Percentiles rank a stretch among this genome's conserved stretches.
phyloP scores from a whole-genome alignment of 2,113 vertebrate genomes.

The Carollia perspicillata region DNA sequence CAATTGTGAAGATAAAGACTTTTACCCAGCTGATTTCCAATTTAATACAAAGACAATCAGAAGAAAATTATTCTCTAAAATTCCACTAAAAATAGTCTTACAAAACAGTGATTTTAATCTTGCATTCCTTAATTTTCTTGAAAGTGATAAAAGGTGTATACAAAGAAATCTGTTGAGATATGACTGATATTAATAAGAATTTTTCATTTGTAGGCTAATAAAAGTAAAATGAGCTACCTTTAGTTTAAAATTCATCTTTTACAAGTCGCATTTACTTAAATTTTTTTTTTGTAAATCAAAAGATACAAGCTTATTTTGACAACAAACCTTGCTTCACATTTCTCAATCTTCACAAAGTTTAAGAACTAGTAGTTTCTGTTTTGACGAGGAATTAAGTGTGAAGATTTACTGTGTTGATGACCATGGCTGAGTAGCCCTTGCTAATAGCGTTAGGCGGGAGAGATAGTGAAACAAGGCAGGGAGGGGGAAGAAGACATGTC shows the following conservation, averaged over 20 bases:
- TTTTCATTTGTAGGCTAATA: background rate
- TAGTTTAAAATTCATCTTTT: background rate
- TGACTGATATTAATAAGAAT: background rate
- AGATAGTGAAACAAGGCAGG: too few relatives aligned
- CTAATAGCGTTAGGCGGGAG: background rate
- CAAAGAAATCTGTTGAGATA: background rate
- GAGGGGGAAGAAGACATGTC: too few relatives aligned
- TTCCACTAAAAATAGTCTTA: background rate
- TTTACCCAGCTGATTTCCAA: background rate
- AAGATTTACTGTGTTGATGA: background rate
- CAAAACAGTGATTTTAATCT: background rate
- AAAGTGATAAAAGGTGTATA: background rate
- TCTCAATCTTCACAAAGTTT: background rate
- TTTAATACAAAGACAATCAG: slow-evolving; percentile 29
- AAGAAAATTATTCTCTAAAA: background rate
- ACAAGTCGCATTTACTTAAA: background rate
- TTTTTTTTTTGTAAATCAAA: background rate
- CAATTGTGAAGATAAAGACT: background rate
- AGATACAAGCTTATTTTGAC: background rate
- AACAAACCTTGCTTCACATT: background rate
- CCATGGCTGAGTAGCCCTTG: background rate
- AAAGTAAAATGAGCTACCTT: background rate
- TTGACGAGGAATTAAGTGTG: background rate
- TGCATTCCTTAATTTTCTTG: background rate
- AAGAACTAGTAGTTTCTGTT: background rate